Evolutionary conservation across 2,797 vertebrate genomes (phyloP), one percentile per base, ranked within the genome.

Genomic region (Oreonectes daqikongensis): DNA sequence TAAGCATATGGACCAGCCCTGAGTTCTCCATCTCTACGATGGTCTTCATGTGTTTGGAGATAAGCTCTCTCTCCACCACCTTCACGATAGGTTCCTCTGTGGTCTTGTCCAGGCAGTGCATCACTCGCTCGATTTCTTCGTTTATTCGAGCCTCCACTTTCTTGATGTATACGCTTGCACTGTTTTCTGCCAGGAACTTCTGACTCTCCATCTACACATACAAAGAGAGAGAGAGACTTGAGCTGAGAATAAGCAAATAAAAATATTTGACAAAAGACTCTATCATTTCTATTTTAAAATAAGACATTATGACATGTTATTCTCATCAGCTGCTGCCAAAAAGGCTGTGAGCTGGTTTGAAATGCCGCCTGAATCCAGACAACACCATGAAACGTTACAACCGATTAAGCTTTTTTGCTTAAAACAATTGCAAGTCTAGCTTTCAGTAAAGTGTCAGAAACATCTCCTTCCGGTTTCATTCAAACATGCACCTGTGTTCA

Each of bases 11-110:
- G 55, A 99, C 95, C 22, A 99, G 92, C 8, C 98, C 97, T 22
- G 97, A 99, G 88, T 98, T 99, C 89, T 99, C 98, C 97, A 99
- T 99, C 90, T 99, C 98, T 85, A 99, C 97, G 69, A 99, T 99
- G 70, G 97, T 98, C 89, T 99, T 99, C 98, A 99, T 99, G 85
- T 99, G 98, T 86, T 99, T 99, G 48, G 96, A 98, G 86, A 99
- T 99, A 52, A 99, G 95, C 78, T 98, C 98, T 82, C 96, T 90
- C 86, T 99, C 97, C 81, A 99, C 96, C 82, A 99, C 96, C 81
- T 98, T 98, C 75, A 99, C 96, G 79, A 99, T 98, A 20, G 96
- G 96, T 84, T 99, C 98, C 87, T 98, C 96, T 0, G 97, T 99
- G 26, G 97, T 93, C 89, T 99, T 99, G 90, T 99, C 97, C 87